phyloP scores from a whole-genome alignment of 2,888 invertebrate species.

The Orthosia incerta region DNA sequence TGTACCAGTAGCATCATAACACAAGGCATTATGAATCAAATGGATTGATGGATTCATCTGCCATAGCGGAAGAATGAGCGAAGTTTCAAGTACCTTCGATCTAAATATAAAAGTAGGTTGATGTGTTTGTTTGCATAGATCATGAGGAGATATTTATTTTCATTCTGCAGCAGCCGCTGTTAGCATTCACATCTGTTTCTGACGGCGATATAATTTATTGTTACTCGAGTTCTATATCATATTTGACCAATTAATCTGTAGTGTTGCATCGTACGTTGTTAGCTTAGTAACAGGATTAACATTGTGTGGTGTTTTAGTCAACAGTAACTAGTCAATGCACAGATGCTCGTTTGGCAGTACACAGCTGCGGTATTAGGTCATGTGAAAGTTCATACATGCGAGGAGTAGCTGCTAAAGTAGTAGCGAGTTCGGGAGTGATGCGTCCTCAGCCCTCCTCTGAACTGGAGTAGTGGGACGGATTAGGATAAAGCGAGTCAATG shows the following conservation, averaged over 20 bases:
- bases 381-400: constrained; percentile 78
- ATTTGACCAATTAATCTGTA: constrained; percentile 61
- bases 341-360: constrained; percentile 66
- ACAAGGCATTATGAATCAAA: constrained; percentile 56
- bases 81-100: constrained; percentile 73
- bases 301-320: constrained; percentile 32
- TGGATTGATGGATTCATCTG: constrained; percentile 54
- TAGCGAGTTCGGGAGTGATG: constrained; percentile 65
- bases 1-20: neutral
- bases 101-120: constrained; percentile 83
- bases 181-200: constrained; percentile 73
- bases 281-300: constrained; percentile 48
- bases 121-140: constrained; percentile 80
- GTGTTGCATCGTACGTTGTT: constrained; percentile 30
- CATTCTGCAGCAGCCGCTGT: constrained; percentile 76
- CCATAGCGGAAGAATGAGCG: constrained; percentile 70
- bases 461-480: constrained; percentile 91
- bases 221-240: constrained; percentile 64
- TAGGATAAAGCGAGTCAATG: constrained; percentile 91
- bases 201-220: constrained; percentile 66
- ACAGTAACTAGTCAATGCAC: constrained; percentile 40
- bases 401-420: constrained; percentile 60
- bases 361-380: constrained; percentile 80
- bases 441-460: constrained; percentile 74
- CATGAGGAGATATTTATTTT: constrained; percentile 86